Conservation (phyloP, 2,113 vertebrate genomes). For the Macrotus californicus region DNA sequence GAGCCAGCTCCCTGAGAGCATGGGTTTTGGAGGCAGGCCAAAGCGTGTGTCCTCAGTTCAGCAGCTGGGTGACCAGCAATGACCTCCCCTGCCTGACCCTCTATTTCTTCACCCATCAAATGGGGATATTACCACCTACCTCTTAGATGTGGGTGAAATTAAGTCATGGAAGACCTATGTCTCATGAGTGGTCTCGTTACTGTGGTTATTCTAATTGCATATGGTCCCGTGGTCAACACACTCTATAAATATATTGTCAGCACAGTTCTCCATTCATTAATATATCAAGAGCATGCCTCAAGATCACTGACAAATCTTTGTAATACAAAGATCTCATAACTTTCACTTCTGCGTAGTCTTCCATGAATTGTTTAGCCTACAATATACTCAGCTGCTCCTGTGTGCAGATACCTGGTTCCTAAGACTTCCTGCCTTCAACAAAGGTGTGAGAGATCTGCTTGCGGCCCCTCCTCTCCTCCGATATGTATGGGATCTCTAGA, state of each 20-base stretch:
- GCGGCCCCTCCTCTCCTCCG: fast-evolving
- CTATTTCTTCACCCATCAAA: background rate
- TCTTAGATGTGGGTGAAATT: background rate
- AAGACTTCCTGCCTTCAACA: background rate
- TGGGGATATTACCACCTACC: background rate
- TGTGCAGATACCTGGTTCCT: fast-evolving
- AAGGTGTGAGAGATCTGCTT: background rate
- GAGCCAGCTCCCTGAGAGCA: fast-evolving
- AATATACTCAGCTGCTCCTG: fast-evolving
- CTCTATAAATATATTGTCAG: background rate
- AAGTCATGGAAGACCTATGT: fast-evolving
- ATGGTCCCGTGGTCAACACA: fast-evolving
- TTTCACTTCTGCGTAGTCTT: background rate
- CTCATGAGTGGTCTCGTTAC: background rate
- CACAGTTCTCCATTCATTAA: no score
- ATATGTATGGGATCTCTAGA: background rate
- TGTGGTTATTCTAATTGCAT: background rate
- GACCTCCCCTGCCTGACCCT: fast-evolving
- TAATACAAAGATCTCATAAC: background rate
- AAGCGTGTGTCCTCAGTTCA: background rate
- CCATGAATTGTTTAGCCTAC: fast-evolving
- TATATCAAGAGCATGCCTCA: background rate
- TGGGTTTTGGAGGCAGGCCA: background rate
- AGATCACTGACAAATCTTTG: background rate
- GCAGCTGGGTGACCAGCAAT: fast-evolving